phyloP scores from a whole-genome alignment of 2,797 vertebrate species.

The Oreortyx pictus region DNA sequence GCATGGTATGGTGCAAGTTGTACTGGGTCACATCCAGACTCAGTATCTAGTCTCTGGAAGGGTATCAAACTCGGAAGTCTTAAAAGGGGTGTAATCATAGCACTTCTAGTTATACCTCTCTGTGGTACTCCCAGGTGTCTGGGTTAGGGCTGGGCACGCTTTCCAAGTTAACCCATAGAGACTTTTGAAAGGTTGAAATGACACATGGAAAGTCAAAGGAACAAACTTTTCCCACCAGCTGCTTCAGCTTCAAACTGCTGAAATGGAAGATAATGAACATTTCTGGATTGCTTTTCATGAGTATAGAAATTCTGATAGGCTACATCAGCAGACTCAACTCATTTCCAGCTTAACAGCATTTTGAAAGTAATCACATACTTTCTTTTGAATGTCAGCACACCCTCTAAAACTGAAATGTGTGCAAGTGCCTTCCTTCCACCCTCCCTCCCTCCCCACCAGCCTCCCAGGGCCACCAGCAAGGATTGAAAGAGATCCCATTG shows the following conservation, averaged over 20 bases:
- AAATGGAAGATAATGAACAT: background rate
- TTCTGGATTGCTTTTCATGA: background rate
- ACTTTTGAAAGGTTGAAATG: background rate
- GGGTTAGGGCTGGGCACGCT: background rate
- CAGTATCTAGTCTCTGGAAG: background rate
- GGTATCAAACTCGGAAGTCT: background rate
- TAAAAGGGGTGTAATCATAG: background rate
- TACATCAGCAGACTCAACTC: fast-evolving
- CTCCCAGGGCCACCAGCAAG: background rate
- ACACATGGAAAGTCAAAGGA: background rate
- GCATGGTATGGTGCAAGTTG: fast-evolving
- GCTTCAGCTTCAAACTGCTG: background rate
- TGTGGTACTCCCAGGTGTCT: background rate
- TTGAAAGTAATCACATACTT: background rate
- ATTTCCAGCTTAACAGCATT: background rate
- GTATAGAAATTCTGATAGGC: background rate
- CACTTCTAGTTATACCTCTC: background rate
- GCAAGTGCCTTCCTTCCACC: conserved; percentile 29
- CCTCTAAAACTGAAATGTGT: background rate
- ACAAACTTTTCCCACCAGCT: background rate
- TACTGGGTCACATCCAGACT: background rate
- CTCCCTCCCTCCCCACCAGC: background rate
- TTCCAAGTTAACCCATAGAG: background rate
- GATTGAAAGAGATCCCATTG: conserved; percentile 54
- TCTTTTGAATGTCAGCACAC: conserved; percentile 3